Conservation (phyloP, 2,888 invertebrate genomes). For the Sepioteuthis lessoniana region DNA sequence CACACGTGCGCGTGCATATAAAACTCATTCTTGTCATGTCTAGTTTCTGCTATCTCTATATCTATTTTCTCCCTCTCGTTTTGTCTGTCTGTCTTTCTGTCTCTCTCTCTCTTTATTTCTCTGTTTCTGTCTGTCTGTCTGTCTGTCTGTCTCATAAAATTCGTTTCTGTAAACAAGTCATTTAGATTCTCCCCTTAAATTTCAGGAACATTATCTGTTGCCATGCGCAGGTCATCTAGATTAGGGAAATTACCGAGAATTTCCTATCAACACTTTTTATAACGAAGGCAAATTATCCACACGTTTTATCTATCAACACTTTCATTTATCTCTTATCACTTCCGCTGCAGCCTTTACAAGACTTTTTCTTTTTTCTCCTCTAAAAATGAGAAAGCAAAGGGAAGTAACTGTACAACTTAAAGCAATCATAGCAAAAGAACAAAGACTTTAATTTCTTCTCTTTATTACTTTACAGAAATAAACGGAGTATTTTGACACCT, state of each 20-base stretch:
- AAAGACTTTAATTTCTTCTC: no score
- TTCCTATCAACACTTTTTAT: slow-evolving; percentile 33
- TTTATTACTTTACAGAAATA: no score
- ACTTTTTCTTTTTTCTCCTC: no score
- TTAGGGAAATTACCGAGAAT: background rate
- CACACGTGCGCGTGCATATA: background rate
- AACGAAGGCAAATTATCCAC: background rate
- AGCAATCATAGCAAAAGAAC: background rate
- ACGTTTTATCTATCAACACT: background rate
- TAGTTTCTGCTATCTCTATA: no score
- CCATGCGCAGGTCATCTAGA: background rate
- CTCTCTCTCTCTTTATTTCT: no score
- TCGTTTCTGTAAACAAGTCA: no score
- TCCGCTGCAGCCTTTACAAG: background rate
- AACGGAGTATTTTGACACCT: no score
- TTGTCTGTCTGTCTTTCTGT: no score
- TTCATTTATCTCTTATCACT: background rate
- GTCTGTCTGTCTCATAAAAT: no score
- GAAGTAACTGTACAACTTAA: background rate
- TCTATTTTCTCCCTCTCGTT: no score
- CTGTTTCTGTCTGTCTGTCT: no score
- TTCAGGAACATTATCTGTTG: background rate
- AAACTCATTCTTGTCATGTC: background rate
- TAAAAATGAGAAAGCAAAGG: background rate
- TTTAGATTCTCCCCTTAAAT: no score